Evolutionary conservation across 1,140 invertebrate species (phyloP), one percentile per base, ranked within the genome.

Genomic region (Lordiphosa mommai): DNA sequence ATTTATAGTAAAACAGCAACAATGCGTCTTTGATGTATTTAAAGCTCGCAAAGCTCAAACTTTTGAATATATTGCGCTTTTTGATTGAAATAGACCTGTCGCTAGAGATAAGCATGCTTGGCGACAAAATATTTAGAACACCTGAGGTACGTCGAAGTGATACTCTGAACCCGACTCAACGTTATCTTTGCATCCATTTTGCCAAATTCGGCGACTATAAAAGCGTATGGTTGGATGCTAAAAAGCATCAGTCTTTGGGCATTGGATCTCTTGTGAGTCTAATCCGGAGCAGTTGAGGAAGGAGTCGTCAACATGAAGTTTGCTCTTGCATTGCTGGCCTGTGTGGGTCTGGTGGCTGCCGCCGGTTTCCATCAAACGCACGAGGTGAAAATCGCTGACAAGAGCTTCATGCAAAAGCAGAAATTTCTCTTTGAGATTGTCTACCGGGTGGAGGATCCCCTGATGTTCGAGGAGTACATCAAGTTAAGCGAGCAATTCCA

Each of bases 211-310:
- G n/a, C n/a, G n/a, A n/a, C n/a, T 80, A 80, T 80, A 80, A 52
- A 80, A 80, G 40, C 36, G 8, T 4, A 14, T 8, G 17, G 2
- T 8, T n/a, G 7, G 10, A 1, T 23, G 2, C 23, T 12, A 33
- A 43, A 38, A 48, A 59, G 30, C 66, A 87, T 82, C 86, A 87
- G 86, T 86, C 86, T 87, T 87, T 87, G 86, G 85, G 86, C 43
- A 72, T 87, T 87, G 73, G 77, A 76, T 64, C 57, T 58, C 40
- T 56, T 40, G 50, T 56, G 57, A 43, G 55, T 87, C 73, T 64
- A 51, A 68, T 85, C 77, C 77, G 77, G 85, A 87, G 73, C 71
- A 87, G 79, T 87, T 73, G 64, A 4, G 6, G 13, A 8, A 52
- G 37, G 34, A 66, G 44, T 30, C 20, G 5, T 60, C 58, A 60